Base-by-base conservation (phyloP, 2,888 invertebrate genomes). In the Yponomeuta sedellus region DNA sequence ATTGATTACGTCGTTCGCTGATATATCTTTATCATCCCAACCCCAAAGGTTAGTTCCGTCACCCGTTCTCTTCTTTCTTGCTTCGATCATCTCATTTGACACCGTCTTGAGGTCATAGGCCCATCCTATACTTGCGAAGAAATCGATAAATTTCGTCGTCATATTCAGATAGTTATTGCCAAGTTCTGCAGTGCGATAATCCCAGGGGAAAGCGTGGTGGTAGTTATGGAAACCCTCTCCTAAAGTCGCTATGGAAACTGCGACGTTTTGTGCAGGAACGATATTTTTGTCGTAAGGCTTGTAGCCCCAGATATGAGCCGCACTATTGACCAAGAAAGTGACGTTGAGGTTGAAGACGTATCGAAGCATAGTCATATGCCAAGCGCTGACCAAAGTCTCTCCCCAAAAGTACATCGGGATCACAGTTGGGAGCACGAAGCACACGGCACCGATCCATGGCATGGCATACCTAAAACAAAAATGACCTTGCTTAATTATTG, bases 181-280 rank as follows among this genome's bases (percentile, higher is more conserved):
- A 11, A 67, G 28, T 66, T 67, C 67, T n/a, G 67, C 92, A 28
- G 95, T 93, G 75, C 94, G 93, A 86, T 95, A 95, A 75, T 95
- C 95, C 92, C 94, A 94, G 19, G 95, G 95, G 84, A 95, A 95
- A 1, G 83, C 79, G 80, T 95, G 95, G 74, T 95, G 95, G 78
- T 94, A 95, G 77, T 95, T 95, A 84, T 95, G 95, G 93, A 93
- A 95, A 10, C 95, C 95, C 78, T 94, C 94, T 0, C 84, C 83
- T 2, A 74, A 68, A 0, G 78, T 70, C 0, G 70, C 52, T 0
- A 80, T 2, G 0, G 75, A 71, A 0, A 78, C 75, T 0, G 67
- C 10, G 0, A 71, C 4, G 52, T 77, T 82, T 68, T 84, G 76
- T 0, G 69, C 69, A 2, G 84, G 75, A 25, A 69, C 16, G 28